Evolutionary conservation across 1,140 invertebrate genomes (phyloP).

Genomic region (Bombus vancouverensis): DNA sequence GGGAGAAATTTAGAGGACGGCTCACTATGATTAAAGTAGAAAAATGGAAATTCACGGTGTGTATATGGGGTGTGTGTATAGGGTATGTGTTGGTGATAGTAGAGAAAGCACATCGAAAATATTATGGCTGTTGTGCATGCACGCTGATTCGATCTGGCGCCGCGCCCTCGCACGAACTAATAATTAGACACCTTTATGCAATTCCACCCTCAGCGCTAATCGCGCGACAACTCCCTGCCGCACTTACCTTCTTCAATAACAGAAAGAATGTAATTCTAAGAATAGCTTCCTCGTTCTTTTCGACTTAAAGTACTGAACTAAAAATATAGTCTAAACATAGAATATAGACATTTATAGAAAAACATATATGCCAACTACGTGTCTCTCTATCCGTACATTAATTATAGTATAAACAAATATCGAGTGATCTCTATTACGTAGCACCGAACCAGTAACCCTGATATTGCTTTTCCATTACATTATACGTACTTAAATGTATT

Average conservation of each 20-base stretch:
- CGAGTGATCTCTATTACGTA: no score
- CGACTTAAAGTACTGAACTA: neutral
- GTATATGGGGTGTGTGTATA: neutral
- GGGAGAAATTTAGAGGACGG: constrained; percentile 48
- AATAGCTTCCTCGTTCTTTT: neutral
- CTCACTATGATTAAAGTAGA: constrained; percentile 49
- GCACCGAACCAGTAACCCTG: no score
- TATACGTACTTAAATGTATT: neutral
- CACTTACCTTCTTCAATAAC: neutral
- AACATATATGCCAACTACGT: no score
- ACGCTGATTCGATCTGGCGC: constrained; percentile 75
- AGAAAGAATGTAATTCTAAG: neutral
- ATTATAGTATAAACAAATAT: no score
- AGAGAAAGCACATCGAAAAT: constrained; percentile 70
- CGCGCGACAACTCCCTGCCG: constrained; percentile 34
- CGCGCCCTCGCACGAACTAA: constrained; percentile 76
- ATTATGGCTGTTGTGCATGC: constrained; percentile 74
- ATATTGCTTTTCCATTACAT: no score
- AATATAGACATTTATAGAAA: no score
- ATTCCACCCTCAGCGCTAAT: constrained; percentile 58
- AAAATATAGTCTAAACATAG: no score
- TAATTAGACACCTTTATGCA: constrained; percentile 76
- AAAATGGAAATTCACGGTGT: constrained; percentile 35
- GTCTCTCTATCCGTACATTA: no score
- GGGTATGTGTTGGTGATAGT: constrained; percentile 16